Evolutionary conservation across 2,113 vertebrate genomes (phyloP), one percentile per base, ranked within the genome.

Genomic region (Podarcis cretensis): DNA sequence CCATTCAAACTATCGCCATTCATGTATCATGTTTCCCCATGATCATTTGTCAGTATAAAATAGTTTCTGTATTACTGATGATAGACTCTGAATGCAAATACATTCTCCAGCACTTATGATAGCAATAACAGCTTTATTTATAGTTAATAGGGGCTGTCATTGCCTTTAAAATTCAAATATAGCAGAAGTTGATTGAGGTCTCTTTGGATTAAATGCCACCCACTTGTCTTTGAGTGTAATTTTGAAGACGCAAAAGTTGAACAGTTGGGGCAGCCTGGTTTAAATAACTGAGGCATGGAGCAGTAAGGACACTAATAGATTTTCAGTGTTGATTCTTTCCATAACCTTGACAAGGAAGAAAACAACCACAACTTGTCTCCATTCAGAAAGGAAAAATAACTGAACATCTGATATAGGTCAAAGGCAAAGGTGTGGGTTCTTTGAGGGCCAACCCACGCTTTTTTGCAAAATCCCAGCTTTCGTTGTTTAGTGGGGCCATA

Each of bases 61-160:
- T 86, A 74, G 54, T 91, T 69, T n/a, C 85, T 86, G 0, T 0
- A 75, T 80, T 90, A 30, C 69, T 84, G 75, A 85, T 74, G 73
- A 79, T 89, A 43, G 54, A 83, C 40, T 18, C 73, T 81, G 83
- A 85, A 87, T 74, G 43, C 16, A 88, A 89, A 88, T 71, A 18
- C 1, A 1, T 84, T 84, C 81, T 89, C n/a, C 35, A 87, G 13
- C 0, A 1, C 65, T 92, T 77, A 59, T 21, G 63, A 40, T 27
- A 73, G 20, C 12, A 8, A 68, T 59, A 91, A 79, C 37, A 23
- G 7, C 3, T 89, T 93, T 93, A 91, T 94, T 91, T 95, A 54
- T 84, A 84, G 77, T 79, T 82, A 27, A 35, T 27, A 83, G 25
- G 54, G 75, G 48, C 81, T 91, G n/a, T 43, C 40, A 68, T 37